Conservation (phyloP, 1,140 invertebrate genomes). For the Neodiprion lecontei region DNA sequence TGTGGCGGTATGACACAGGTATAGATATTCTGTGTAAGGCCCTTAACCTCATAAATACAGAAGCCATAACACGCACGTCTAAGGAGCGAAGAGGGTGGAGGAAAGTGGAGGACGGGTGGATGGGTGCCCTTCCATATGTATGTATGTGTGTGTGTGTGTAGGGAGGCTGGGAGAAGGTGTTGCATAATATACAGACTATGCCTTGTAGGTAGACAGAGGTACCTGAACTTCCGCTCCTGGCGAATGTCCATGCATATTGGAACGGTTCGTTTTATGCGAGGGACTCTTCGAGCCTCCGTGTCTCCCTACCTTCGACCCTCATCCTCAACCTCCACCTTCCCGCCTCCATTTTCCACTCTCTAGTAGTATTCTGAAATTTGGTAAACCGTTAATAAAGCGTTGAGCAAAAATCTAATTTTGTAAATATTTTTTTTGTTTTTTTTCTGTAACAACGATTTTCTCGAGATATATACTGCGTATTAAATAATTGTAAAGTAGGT, state of each 20-base stretch:
- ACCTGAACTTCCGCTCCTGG: background rate
- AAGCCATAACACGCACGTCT: background rate
- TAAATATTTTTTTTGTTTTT: no score
- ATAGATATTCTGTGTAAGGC: background rate
- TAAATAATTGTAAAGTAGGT: no score
- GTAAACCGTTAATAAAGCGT: no score
- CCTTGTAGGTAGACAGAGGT: background rate
- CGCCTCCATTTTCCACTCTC: no score
- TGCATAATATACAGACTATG: constrained; percentile 2
- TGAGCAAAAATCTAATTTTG: no score
- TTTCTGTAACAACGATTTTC: no score
- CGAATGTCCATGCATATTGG: constrained; percentile 5
- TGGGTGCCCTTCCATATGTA: background rate
- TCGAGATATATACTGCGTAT: no score
- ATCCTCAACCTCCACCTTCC: no score
- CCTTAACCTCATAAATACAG: constrained; percentile 7
- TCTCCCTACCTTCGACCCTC: background rate
- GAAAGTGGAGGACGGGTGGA: background rate
- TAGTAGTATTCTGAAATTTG: no score
- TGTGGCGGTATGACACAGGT: background rate
- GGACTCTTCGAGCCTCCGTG: background rate
- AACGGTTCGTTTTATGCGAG: background rate
- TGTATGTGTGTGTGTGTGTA: no score
- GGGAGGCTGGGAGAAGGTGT: background rate
- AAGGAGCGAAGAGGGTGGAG: background rate